These are phyloP conservation scores for Stenchaetothrips biformis DNA, from an alignment of 2,888 invertebrate genomes.

Conservation along the genomic window DNA sequence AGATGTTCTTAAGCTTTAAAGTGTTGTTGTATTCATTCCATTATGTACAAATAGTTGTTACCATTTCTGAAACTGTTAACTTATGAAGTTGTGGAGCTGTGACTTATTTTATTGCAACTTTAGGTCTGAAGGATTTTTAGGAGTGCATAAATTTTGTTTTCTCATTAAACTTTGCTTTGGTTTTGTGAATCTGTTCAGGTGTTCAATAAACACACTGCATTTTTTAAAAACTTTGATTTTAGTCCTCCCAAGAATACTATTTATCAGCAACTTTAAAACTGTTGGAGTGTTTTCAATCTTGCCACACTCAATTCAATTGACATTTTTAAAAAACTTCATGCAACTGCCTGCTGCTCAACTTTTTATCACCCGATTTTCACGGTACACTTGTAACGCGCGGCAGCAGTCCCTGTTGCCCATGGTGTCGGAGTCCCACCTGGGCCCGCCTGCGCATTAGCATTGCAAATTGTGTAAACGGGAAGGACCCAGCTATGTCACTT, in stretches of 20 bases:
- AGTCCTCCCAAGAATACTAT: background rate
- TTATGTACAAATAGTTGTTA: slow-evolving; percentile 23
- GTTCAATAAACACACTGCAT: background rate
- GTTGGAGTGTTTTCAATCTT: no score
- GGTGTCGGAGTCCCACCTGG: background rate
- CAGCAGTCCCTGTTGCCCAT: no score
- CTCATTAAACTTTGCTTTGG: background rate
- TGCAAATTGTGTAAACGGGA: slow-evolving; percentile 2
- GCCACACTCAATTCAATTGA: background rate
- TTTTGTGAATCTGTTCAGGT: slow-evolving; percentile 1
- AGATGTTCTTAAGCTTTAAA: slow-evolving; percentile 55
- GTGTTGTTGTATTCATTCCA: slow-evolving; percentile 26
- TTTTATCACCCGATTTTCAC: no score
- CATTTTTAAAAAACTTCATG: background rate
- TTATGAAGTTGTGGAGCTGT: background rate
- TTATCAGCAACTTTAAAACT: background rate
- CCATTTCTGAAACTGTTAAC: slow-evolving; percentile 5
- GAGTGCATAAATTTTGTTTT: slow-evolving; percentile 9
- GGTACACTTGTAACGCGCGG: no score
- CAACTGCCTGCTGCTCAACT: no score
- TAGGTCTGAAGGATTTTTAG: background rate
- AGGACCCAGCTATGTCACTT: background rate
- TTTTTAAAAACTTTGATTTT: background rate
- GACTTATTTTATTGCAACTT: slow-evolving; percentile 26
- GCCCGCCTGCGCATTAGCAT: background rate